A percentile compares a stretch with the other conserved stretches of the same genome.
These are phyloP conservation scores for Chesias legatella DNA, from an alignment of 2,888 invertebrate genomes.

Conservation along the genomic window DNA sequence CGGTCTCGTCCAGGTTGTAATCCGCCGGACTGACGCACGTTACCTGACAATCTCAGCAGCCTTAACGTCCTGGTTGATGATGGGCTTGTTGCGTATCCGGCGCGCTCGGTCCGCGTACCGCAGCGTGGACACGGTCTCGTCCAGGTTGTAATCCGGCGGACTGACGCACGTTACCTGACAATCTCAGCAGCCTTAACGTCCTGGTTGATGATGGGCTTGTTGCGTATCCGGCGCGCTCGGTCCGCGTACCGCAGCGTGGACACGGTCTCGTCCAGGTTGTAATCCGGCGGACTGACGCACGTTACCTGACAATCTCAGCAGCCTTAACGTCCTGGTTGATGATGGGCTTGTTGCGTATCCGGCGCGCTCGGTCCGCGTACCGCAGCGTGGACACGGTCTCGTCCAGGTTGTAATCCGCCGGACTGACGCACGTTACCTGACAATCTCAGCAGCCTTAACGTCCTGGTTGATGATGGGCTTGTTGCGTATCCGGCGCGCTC, in stretches of 20 bases:
- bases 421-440: slow-evolving; percentile 96
- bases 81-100: slow-evolving; percentile 93
- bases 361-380: slow-evolving; percentile 92
- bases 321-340: slow-evolving; percentile 91
- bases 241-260: slow-evolving; percentile 95
- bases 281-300: slow-evolving; percentile 95
- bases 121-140: slow-evolving; percentile 93
- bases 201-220: slow-evolving; percentile 93
- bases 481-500: slow-evolving; percentile 92
- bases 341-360: slow-evolving; percentile 94
- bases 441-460: slow-evolving; percentile 89
- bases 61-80: slow-evolving; percentile 91
- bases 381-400: slow-evolving; percentile 94
- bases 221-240: slow-evolving; percentile 91
- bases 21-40: slow-evolving; percentile 97
- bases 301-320: slow-evolving; percentile 93
- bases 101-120: slow-evolving; percentile 93
- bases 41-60: slow-evolving; percentile 91
- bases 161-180: slow-evolving; percentile 94
- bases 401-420: slow-evolving; percentile 92
- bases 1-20: slow-evolving; percentile 91
- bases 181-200: slow-evolving; percentile 91
- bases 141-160: slow-evolving; percentile 92
- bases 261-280: slow-evolving; percentile 91
- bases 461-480: slow-evolving; percentile 94